Evolutionary conservation across 2,888 invertebrate genomes (phyloP).

Genomic region (Colostygia pectinataria): DNA sequence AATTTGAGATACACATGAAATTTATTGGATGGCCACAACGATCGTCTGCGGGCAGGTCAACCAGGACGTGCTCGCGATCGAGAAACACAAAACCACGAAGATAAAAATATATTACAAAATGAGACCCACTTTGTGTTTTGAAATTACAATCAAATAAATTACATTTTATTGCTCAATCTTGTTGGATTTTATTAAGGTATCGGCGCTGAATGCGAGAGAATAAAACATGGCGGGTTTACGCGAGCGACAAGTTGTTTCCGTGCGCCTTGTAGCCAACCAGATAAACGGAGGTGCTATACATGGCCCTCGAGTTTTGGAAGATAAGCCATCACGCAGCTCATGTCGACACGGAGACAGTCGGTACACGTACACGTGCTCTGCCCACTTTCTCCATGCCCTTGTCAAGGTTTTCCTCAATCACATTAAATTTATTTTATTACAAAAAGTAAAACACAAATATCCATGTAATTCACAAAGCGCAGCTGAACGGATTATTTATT

Average conservation of each 20-base stretch:
- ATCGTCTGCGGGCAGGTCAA: slow-evolving; percentile 54
- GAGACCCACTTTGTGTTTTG: slow-evolving; percentile 82
- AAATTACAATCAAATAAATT: slow-evolving; percentile 84
- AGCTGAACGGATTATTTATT: too few species aligned
- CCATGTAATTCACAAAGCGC: slow-evolving; percentile 16
- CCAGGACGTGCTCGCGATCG: slow-evolving; percentile 69
- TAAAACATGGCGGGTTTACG: slow-evolving; percentile 80
- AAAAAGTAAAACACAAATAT: slow-evolving; percentile 20
- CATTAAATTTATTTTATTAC: slow-evolving; percentile 11
- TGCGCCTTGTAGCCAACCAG: slow-evolving; percentile 50
- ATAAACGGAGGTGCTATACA: slow-evolving; percentile 70
- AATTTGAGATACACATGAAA: slow-evolving; percentile 59
- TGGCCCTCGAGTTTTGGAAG: slow-evolving; percentile 67
- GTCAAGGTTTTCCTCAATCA: slow-evolving; percentile 37
- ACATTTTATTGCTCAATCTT: slow-evolving; percentile 83
- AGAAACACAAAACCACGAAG: slow-evolving; percentile 80
- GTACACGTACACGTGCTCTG: slow-evolving; percentile 47
- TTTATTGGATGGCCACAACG: slow-evolving; percentile 62
- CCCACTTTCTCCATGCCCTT: slow-evolving; percentile 48
- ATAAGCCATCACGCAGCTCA: slow-evolving; percentile 68
- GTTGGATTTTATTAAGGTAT: slow-evolving; percentile 83
- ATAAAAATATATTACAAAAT: slow-evolving; percentile 82
- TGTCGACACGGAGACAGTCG: slow-evolving; percentile 59
- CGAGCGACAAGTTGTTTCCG: slow-evolving; percentile 70
- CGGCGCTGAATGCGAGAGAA: slow-evolving; percentile 75